phyloP scores from a whole-genome alignment of 1,140 invertebrate species.

The Homarus americanus region DNA sequence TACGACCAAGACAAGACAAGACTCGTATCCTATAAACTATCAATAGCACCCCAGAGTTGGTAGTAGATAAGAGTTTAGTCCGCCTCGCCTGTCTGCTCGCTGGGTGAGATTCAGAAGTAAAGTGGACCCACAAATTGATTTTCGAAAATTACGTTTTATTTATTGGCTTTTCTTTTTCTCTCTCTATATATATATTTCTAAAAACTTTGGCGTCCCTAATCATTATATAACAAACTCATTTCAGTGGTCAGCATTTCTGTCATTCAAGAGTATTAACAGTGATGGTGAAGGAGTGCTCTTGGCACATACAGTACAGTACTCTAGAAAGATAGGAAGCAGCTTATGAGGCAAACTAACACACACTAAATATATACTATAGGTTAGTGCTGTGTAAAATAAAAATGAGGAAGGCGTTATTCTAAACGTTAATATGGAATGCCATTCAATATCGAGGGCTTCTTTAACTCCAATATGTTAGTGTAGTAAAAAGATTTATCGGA shows the following conservation, averaged over 20 bases:
- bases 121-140: no score
- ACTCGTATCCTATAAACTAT: no score
- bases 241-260: background rate
- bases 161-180: no score
- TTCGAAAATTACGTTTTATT: no score
- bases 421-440: constrained; percentile 6
- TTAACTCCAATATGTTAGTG: background rate
- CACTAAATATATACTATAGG: background rate
- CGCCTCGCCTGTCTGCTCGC: no score
- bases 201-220: no score
- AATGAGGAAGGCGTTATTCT: background rate
- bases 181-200: no score
- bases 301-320: background rate
- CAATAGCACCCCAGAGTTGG: no score
- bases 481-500: background rate
- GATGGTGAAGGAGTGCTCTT: background rate
- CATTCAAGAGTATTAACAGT: background rate
- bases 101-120: no score
- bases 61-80: no score
- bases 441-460: background rate
- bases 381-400: background rate
- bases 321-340: background rate
- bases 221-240: no score
- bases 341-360: background rate
- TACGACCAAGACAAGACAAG: no score